These are phyloP conservation scores for Spilosoma lubricipeda DNA, from an alignment of 2,888 invertebrate species.

Conservation along the genomic window DNA sequence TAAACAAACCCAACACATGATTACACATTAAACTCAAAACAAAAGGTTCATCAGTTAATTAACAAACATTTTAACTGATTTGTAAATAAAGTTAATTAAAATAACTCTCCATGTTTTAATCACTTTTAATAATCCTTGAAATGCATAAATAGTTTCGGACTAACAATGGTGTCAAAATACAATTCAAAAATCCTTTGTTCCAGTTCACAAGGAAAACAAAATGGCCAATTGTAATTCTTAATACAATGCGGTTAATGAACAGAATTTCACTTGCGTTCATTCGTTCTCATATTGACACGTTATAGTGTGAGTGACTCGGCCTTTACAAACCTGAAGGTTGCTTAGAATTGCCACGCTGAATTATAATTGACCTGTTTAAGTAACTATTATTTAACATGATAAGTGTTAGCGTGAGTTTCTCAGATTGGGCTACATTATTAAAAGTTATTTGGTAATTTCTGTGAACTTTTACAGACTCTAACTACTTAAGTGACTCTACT, in stretches of 20 bases:
- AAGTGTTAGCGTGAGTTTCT: not conserved
- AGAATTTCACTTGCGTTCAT: slow-evolving; percentile 27
- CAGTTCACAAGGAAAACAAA: slow-evolving; percentile 33
- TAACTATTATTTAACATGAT: slow-evolving; percentile 6
- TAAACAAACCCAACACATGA: no score
- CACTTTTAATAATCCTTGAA: not conserved
- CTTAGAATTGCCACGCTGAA: slow-evolving; percentile 22
- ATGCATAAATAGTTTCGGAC: not conserved
- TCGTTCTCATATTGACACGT: slow-evolving; percentile 17
- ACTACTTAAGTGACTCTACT: no score
- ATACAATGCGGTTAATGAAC: slow-evolving; percentile 22
- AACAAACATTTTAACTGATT: not conserved
- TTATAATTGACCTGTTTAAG: slow-evolving; percentile 4
- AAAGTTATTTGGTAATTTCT: not conserved
- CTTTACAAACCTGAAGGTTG: slow-evolving; percentile 16
- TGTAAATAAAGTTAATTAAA: not conserved
- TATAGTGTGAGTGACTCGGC: slow-evolving; percentile 7
- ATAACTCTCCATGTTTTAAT: not conserved
- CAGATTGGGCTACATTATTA: not conserved
- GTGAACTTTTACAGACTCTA: not conserved
- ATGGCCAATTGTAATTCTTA: slow-evolving; percentile 25
- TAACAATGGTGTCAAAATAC: not conserved
- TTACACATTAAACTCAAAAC: not conserved
- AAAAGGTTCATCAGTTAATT: no score
- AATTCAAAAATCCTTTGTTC: not conserved